These are phyloP conservation scores for cattle (Bos taurus) DNA, from an alignment of 2,113 vertebrate genomes.

Conservation along the genomic window DNA sequence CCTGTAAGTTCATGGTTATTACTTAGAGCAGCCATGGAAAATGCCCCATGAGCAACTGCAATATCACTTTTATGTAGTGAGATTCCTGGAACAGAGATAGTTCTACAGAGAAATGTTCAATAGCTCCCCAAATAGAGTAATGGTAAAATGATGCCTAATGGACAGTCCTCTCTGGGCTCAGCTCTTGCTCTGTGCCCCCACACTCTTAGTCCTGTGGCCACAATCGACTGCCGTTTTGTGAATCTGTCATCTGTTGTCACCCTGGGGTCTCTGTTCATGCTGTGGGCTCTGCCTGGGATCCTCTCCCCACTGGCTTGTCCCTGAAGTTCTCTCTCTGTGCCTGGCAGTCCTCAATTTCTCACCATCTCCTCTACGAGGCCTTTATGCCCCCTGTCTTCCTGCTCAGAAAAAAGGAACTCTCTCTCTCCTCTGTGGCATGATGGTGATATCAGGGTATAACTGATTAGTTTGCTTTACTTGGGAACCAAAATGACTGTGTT, in stretches of 20 bases:
- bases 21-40: background rate
- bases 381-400: background rate
- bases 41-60: background rate
- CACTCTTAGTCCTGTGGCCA: background rate
- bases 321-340: background rate
- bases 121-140: background rate
- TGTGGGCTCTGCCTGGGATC: background rate
- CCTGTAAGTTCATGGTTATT: background rate
- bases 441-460: accelerated
- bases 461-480: background rate
- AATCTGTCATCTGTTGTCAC: background rate
- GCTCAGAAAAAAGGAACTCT: background rate
- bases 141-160: background rate
- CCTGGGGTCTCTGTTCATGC: background rate
- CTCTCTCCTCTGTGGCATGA: background rate
- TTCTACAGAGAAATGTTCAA: background rate
- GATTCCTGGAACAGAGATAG: background rate
- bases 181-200: background rate
- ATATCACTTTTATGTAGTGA: background rate
- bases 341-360: background rate
- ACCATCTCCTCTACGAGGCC: background rate
- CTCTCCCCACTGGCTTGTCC: background rate
- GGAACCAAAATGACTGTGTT: background rate
- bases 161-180: background rate
- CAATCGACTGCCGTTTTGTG: background rate